phyloP scores from a whole-genome alignment of 1,140 invertebrate genomes.

The Atta texana region DNA sequence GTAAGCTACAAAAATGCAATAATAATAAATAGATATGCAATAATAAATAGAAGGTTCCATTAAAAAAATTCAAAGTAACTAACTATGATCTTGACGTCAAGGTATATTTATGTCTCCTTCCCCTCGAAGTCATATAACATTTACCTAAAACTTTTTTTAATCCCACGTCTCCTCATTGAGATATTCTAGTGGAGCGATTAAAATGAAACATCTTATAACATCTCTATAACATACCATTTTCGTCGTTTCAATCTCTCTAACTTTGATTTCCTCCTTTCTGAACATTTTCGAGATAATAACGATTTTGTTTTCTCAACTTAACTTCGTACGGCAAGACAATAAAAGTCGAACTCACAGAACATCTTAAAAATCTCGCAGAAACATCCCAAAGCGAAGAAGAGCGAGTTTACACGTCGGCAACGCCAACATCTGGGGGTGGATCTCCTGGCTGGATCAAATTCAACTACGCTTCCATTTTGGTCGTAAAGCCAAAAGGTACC shows the following conservation, averaged over 20 bases:
- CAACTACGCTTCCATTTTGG: constrained; percentile 72
- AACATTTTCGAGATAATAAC: background rate
- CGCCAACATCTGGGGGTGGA: constrained; percentile 50
- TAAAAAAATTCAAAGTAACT: too few species aligned
- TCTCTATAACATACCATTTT: background rate
- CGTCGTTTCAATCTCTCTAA: background rate
- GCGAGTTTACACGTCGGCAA: constrained; percentile 22
- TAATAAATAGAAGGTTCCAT: too few species aligned
- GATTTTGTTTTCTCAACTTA: constrained; percentile 1
- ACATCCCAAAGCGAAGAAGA: background rate
- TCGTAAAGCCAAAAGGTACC: constrained; percentile 67
- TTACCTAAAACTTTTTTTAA: too few species aligned
- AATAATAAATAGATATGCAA: too few species aligned
- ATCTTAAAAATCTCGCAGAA: constrained; percentile 44
- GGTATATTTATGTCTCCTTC: too few species aligned
- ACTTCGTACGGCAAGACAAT: constrained; percentile 21
- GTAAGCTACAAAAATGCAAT: too few species aligned
- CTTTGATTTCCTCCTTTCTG: background rate
- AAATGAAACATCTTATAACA: too few species aligned
- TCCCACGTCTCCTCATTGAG: too few species aligned
- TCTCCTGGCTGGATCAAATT: constrained; percentile 61
- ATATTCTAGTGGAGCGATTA: too few species aligned
- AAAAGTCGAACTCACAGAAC: constrained; percentile 40
- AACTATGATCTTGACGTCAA: too few species aligned
- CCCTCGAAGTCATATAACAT: too few species aligned